phyloP scores from a whole-genome alignment of 2,113 vertebrate genomes.

The Clinocottus analis region DNA sequence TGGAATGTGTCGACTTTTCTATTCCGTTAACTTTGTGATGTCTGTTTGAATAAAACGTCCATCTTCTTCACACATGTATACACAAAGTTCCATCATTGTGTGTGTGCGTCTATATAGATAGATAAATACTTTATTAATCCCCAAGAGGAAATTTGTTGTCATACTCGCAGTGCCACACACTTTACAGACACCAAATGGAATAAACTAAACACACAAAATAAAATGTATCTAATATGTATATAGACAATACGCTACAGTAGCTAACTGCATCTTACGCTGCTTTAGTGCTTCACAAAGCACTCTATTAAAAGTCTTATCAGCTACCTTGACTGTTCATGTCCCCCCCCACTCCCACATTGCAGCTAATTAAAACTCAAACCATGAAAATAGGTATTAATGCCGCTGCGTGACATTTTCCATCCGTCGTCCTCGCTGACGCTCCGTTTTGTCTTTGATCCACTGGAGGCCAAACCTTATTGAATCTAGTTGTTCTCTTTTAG shows the following conservation, averaged over 20 bases:
- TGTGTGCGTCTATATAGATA: too few species aligned
- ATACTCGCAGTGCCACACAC: too few species aligned
- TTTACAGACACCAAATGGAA: too few species aligned
- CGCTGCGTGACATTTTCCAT: background rate
- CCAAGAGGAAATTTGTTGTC: too few species aligned
- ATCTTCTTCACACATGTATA: background rate
- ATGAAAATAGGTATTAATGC: background rate
- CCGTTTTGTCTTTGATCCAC: background rate
- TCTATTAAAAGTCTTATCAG: conserved; percentile 15
- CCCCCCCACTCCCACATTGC: background rate
- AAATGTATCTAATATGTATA: too few species aligned
- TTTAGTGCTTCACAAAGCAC: background rate
- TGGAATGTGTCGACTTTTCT: background rate
- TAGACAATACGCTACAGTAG: too few species aligned
- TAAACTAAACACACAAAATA: too few species aligned
- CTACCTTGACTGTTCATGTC: conserved; percentile 10
- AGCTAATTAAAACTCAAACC: conserved; percentile 2
- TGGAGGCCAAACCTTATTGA: background rate
- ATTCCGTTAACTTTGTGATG: background rate
- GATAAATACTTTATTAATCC: too few species aligned
- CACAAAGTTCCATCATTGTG: background rate
- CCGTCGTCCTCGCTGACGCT: background rate
- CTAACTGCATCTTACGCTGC: background rate
- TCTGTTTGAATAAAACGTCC: conserved; percentile 53
- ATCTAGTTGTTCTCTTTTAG: background rate